A percentile compares a stretch with the other conserved stretches of the same genome.
Evolutionary conservation across 2,888 invertebrate genomes (phyloP).

Genomic region (Lobophora halterata): DNA sequence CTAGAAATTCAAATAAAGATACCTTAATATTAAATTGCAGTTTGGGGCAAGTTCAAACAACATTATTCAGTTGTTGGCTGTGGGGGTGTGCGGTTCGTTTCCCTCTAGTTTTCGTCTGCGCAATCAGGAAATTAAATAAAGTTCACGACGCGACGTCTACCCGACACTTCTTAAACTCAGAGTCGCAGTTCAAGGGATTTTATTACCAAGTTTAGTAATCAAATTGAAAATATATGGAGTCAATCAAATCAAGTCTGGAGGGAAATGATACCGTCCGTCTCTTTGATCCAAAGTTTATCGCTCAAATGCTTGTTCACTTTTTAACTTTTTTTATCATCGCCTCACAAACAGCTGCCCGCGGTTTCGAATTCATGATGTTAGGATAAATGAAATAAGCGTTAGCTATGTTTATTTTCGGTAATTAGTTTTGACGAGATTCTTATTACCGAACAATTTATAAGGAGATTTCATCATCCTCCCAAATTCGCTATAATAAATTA

Average conservation of each 20-base stretch:
- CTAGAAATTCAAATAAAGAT: slow-evolving; percentile 44
- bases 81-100: slow-evolving; percentile 42
- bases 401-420: too few species aligned
- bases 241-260: background rate
- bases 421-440: too few species aligned
- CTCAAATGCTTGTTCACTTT: background rate
- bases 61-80: slow-evolving; percentile 37
- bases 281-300: too few species aligned
- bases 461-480: too few species aligned
- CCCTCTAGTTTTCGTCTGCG: slow-evolving; percentile 51
- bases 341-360: too few species aligned
- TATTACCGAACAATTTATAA: too few species aligned
- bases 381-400: too few species aligned
- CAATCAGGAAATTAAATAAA: slow-evolving; percentile 67
- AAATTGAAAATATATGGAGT: slow-evolving; percentile 8
- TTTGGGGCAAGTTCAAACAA: slow-evolving; percentile 44
- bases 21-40: slow-evolving; percentile 46
- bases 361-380: too few species aligned
- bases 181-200: slow-evolving; percentile 25
- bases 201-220: slow-evolving; percentile 22
- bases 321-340: too few species aligned
- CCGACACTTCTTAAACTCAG: slow-evolving; percentile 24
- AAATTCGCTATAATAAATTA: too few species aligned
- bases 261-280: slow-evolving; percentile 3
- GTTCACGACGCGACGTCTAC: slow-evolving; percentile 42